Conservation (phyloP, 2,113 vertebrate species). For the Lipotes vexillifer region DNA sequence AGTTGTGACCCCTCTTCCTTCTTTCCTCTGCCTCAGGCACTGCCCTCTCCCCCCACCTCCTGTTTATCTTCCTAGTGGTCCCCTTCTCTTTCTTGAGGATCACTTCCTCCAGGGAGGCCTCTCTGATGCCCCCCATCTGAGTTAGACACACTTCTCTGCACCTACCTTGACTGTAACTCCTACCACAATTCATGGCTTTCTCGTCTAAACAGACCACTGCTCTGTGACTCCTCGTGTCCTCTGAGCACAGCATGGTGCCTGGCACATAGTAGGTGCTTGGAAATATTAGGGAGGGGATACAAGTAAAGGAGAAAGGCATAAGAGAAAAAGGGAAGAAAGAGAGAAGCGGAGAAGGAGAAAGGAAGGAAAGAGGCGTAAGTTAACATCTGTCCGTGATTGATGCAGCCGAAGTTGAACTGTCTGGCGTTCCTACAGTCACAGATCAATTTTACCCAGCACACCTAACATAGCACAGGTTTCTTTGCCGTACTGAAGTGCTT, state of each 20-base stretch:
- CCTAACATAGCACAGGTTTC: neutral
- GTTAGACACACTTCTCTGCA: neutral
- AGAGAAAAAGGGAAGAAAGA: neutral
- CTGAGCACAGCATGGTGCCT: neutral
- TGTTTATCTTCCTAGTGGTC: neutral
- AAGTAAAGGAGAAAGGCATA: neutral
- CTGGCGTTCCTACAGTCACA: neutral
- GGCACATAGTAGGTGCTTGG: neutral
- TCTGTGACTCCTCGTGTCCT: neutral
- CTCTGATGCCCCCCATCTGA: neutral
- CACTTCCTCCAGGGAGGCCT: neutral
- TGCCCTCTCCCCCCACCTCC: neutral
- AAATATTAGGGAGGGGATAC: neutral
- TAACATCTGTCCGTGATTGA: fast-evolving
- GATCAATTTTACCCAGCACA: fast-evolving
- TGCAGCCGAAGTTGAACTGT: neutral
- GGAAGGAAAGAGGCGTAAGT: neutral
- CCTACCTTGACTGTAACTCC: neutral
- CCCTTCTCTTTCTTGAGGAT: neutral
- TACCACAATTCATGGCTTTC: neutral
- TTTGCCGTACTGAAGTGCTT: neutral
- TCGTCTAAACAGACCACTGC: neutral
- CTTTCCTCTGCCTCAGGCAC: neutral
- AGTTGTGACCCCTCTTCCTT: neutral
- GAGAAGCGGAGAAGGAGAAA: no score